Conservation (phyloP, 2,113 vertebrate genomes). For the Platysteira castanea region DNA sequence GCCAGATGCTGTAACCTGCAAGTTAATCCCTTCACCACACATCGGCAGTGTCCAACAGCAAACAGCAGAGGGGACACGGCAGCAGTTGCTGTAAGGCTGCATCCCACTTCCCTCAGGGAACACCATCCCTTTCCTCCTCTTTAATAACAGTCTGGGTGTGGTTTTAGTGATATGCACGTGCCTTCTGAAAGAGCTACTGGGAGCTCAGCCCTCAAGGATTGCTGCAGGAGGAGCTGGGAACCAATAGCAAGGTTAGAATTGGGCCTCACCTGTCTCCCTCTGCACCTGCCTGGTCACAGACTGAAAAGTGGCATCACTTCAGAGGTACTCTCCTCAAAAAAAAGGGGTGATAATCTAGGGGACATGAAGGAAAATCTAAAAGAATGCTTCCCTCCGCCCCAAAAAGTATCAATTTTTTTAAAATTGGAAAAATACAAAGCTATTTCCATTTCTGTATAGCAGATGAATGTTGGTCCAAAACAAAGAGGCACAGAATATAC, state of each 20-base stretch:
- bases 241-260: background rate
- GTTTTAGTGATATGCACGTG: accelerated
- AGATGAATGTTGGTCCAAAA: background rate
- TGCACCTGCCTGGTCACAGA: background rate
- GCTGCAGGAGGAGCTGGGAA: background rate
- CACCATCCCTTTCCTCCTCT: background rate
- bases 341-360: background rate
- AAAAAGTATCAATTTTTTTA: background rate
- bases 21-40: background rate
- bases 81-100: background rate
- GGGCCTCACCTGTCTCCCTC: background rate
- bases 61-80: background rate
- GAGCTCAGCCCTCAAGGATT: background rate
- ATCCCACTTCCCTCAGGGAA: background rate
- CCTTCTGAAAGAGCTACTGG: background rate
- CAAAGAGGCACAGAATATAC: background rate
- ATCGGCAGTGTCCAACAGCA: background rate
- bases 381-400: background rate
- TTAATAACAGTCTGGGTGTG: too few relatives aligned
- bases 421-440: background rate
- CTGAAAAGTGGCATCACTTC: background rate
- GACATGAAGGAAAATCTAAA: background rate
- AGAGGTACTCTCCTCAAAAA: background rate
- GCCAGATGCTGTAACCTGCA: background rate
- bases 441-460: background rate